A percentile compares a stretch with the other conserved stretches of the same genome.
Evolutionary conservation across 2,797 vertebrate genomes (phyloP).

Genomic region (Esox masquinongy): DNA sequence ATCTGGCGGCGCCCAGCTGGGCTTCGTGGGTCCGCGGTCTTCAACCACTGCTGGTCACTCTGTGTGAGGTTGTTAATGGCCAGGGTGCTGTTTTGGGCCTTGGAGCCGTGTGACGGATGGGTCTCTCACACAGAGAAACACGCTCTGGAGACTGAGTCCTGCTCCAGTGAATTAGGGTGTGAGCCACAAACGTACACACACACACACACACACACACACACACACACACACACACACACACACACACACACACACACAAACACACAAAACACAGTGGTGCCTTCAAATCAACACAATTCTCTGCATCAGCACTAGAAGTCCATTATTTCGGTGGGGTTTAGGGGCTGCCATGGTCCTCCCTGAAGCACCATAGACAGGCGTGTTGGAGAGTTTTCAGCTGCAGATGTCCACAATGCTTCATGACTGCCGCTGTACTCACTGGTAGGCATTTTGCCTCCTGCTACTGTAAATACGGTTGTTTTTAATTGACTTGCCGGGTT

Average conservation of each 20-base stretch:
- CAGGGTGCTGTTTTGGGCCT: neutral
- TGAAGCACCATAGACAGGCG: too few relatives aligned
- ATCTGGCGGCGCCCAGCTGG: neutral
- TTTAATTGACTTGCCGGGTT: too few relatives aligned
- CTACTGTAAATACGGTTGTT: too few relatives aligned
- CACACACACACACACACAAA: neutral
- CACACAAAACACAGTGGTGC: neutral
- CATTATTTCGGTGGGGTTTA: neutral
- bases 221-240: too few relatives aligned
- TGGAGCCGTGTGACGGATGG: neutral
- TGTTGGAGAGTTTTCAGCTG: too few relatives aligned
- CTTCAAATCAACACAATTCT: neutral
- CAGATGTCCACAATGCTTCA: constrained; percentile 3
- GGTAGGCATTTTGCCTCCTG: constrained; percentile 21
- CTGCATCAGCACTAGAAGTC: neutral
- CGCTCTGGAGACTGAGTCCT: neutral
- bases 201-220: neutral
- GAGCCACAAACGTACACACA: neutral
- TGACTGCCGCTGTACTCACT: neutral
- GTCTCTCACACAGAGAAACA: neutral
- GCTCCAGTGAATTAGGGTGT: neutral
- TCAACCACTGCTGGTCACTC: neutral
- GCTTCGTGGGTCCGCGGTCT: neutral
- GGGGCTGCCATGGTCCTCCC: neutral
- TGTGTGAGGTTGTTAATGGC: neutral